Evolutionary conservation across 30 jellyfish, hydroid and myxozoan species (phyloP).

Genomic region (Rhopilema esculentum): DNA sequence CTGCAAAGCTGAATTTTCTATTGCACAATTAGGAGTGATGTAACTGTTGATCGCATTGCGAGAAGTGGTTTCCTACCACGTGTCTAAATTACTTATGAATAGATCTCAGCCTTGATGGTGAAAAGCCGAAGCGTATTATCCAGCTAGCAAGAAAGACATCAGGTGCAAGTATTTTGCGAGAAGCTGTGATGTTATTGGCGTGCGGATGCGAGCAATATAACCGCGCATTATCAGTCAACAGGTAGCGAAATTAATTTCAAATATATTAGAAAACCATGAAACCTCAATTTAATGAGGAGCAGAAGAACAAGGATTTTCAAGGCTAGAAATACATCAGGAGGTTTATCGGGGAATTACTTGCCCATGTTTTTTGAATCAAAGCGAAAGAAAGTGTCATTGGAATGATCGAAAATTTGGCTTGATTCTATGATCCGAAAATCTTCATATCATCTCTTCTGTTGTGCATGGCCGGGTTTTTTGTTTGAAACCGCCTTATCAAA

Average conservation of each 20-base stretch:
- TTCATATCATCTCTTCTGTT: neutral
- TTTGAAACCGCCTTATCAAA: too few relatives aligned
- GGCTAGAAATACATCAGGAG: neutral
- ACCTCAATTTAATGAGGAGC: conserved; percentile 5
- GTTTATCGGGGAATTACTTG: neutral
- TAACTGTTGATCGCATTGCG: neutral
- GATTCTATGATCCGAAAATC: neutral
- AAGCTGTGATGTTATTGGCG: neutral
- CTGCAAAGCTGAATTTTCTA: neutral
- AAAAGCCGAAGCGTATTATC: neutral
- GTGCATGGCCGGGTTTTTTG: too few relatives aligned
- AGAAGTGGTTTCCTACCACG: neutral
- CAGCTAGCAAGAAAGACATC: too few relatives aligned
- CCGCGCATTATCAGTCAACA: conserved; percentile 1
- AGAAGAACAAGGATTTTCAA: neutral
- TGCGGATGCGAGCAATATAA: neutral
- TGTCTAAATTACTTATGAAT: neutral
- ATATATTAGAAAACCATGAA: conserved; percentile 19
- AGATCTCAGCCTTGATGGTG: neutral
- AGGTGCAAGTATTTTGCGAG: neutral
- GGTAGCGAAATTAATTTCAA: conserved; percentile 16
- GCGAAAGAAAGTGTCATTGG: neutral
- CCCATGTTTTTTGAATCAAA: neutral
- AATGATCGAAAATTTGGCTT: neutral
- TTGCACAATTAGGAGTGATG: neutral